These are phyloP conservation scores for Dipus sagitta DNA, from an alignment of 2,797 vertebrate species.

Conservation along the genomic window DNA sequence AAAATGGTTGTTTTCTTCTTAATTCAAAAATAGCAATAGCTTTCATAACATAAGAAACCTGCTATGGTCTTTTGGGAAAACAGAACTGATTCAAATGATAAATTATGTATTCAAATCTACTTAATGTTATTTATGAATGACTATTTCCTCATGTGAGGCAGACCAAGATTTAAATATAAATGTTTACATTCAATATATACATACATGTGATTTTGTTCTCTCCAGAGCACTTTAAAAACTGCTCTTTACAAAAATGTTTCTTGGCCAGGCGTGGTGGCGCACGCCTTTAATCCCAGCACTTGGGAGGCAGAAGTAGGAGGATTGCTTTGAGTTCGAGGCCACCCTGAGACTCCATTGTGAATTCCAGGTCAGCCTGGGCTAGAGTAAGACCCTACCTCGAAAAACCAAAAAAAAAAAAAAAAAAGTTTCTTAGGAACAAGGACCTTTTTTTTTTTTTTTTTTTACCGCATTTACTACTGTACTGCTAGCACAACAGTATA, in stretches of 20 bases:
- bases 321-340: too few relatives aligned
- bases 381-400: too few relatives aligned
- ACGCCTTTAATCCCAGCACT: too few relatives aligned
- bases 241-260: background rate
- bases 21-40: constrained; percentile 42
- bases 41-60: constrained; percentile 11
- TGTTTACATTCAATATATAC: too few relatives aligned
- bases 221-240: background rate
- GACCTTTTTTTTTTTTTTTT: background rate
- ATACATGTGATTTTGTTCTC: background rate
- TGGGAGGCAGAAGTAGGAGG: too few relatives aligned
- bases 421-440: background rate
- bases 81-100: background rate
- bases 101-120: background rate
- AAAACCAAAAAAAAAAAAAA: too few relatives aligned
- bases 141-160: constrained; percentile 20
- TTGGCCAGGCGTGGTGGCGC: too few relatives aligned
- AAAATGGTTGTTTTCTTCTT: constrained; percentile 11
- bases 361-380: too few relatives aligned
- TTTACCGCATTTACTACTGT: background rate
- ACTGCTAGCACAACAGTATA: background rate
- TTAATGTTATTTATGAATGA: background rate
- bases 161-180: background rate
- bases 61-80: constrained; percentile 10
- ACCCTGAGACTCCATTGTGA: too few relatives aligned